A percentile compares a stretch with the other conserved stretches of the same genome.
phyloP scores from a whole-genome alignment of 2,888 invertebrate genomes.

The Allolobophora icterica region DNA sequence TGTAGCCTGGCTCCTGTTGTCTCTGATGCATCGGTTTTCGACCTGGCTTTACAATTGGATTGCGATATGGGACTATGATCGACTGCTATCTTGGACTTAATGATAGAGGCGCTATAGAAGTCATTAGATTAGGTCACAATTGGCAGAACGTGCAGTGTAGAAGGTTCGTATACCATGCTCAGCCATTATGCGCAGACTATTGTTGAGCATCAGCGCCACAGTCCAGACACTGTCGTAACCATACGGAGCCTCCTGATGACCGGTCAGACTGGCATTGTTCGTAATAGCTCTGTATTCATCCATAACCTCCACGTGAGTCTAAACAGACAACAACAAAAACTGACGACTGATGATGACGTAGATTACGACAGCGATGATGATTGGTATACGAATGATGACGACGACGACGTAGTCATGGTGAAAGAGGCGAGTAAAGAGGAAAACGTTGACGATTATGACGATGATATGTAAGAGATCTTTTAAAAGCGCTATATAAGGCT shows the following conservation, averaged over 20 bases:
- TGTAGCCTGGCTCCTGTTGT: no score
- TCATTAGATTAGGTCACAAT: no score
- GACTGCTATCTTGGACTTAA: no score
- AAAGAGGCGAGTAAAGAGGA: not conserved
- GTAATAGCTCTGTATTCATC: constrained; percentile 44
- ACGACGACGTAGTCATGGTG: not conserved
- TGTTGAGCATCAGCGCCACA: constrained; percentile 83
- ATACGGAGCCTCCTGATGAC: constrained; percentile 86
- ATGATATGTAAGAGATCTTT: no score
- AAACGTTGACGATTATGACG: no score
- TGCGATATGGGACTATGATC: no score
- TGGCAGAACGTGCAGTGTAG: no score
- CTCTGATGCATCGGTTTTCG: no score
- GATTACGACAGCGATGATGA: not conserved
- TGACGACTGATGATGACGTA: not conserved
- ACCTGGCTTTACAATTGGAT: no score
- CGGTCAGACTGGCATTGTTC: constrained; percentile 42
- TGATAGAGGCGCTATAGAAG: no score
- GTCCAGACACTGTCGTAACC: constrained; percentile 99
- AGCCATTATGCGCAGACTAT: constrained; percentile 43
- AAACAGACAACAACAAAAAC: not conserved
- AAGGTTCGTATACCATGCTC: constrained; percentile 39
- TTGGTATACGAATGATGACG: not conserved
- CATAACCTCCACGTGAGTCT: constrained; percentile 48
- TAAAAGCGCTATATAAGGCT: no score